phyloP scores from a whole-genome alignment of 1,140 invertebrate genomes.

The Calephelis virginiensis region DNA sequence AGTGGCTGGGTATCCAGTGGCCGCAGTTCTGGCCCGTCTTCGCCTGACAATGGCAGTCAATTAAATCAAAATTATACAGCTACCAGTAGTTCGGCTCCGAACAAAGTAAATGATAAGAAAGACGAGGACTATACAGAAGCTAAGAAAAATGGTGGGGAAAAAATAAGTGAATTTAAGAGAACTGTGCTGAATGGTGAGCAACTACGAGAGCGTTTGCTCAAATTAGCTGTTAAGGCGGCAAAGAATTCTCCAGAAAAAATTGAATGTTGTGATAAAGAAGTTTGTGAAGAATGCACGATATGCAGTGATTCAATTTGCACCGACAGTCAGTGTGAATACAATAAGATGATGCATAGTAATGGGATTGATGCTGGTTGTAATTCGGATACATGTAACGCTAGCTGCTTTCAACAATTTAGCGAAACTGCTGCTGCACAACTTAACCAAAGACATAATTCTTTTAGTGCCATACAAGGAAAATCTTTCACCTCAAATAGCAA shows the following conservation, averaged over 20 bases:
- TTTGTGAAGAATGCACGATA: constrained; percentile 73
- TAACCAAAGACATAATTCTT: constrained; percentile 74
- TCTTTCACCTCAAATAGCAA: constrained; percentile 49
- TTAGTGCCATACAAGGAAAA: constrained; percentile 69
- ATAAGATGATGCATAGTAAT: constrained; percentile 68
- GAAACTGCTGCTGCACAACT: constrained; percentile 46
- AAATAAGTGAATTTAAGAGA: constrained; percentile 69
- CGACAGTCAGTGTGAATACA: constrained; percentile 74
- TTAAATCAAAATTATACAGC: constrained; percentile 63
- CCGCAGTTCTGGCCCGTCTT: constrained; percentile 80
- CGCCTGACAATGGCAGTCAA: constrained; percentile 78
- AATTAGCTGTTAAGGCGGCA: constrained; percentile 77
- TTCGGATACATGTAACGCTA: constrained; percentile 66
- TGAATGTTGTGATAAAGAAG: constrained; percentile 75
- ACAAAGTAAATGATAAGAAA: constrained; percentile 48
- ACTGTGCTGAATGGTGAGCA: constrained; percentile 81
- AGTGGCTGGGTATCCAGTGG: constrained; percentile 88
- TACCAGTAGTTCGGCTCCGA: constrained; percentile 35
- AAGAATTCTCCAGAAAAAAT: constrained; percentile 70
- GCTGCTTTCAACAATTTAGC: constrained; percentile 54
- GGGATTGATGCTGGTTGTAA: constrained; percentile 68
- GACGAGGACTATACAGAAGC: constrained; percentile 42
- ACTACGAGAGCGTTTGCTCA: constrained; percentile 78
- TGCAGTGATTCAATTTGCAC: constrained; percentile 74
- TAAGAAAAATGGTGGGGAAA: constrained; percentile 52